Base-by-base conservation (phyloP, 2,113 vertebrate genomes). In the Hippotragus niger region DNA sequence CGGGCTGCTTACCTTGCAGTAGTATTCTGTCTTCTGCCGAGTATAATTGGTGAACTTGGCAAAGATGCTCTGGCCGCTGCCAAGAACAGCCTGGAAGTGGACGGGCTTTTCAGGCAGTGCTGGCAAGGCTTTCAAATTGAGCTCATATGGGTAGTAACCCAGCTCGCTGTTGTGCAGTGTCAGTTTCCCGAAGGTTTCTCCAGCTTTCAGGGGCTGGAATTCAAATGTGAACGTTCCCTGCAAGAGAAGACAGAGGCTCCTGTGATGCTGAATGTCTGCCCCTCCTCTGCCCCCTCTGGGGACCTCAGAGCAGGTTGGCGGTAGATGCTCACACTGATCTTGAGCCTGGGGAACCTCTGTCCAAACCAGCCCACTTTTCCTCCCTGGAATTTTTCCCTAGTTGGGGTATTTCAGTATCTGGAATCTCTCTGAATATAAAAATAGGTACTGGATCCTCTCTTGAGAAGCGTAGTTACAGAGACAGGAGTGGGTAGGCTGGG, bases 41-140 rank as follows among this genome's bases (percentile, higher is more conserved):
- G 99, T 99, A 2, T 99, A 99, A 98, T 99, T 99, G 84, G 74
- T 98, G 92, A 99, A 99, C 91, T 99, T 99, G 84, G 99, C 98
- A 14, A 86, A 88, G 88, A 98, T 45, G 17, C 74, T 98, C 92
- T 99, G 99, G 90, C 97, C 99, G 55, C 98, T 98, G 94, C 99
- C 99, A 92, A 99, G 98, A 0, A 86, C 94, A 7, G 99, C 91
- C 47, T 84, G 99, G 98, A 99, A 99, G 97, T 98, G 57, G 33
- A 99, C 90, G 0, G 99, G 98, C 95, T 99, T 99, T 98, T 99
- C 99, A 0, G 98, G 98, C 13, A 97, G 98, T 14, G 99, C 98
- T 0, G 98, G 89, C 7, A 98, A 95, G 50, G 99, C 99, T 97
- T 96, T 99, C 94, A 99, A 98, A 16, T 91, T 96, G 96, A 99